Base-by-base conservation (phyloP, 1,140 invertebrate species). In the Papilio dardanus region DNA sequence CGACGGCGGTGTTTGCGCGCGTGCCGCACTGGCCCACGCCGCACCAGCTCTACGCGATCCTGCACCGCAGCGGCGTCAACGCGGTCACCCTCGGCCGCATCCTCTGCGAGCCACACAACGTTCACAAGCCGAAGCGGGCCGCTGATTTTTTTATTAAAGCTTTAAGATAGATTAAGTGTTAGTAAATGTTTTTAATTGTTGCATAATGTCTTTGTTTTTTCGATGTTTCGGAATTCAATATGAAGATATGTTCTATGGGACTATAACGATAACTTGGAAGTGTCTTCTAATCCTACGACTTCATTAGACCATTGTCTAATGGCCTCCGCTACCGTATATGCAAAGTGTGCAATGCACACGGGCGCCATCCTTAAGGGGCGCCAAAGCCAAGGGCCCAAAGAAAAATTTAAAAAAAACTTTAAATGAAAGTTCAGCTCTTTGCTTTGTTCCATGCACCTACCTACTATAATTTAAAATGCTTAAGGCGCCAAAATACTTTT, bases 1-100 rank as follows among this genome's bases (percentile, higher is more conserved):
- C 77, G 6, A 75, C 79, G 12, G 81, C 79, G 3, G 74, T 75
- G 28, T 81, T 83, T 50, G 77, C 79, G 10, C 76, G 81, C 33
- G 75, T 74, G 6, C 79, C 79, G 37, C 79, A 79, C 75, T 81
- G 79, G 81, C 81, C 81, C 3, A 73, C 74, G 0, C 12, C 74
- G 6, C 14, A 74, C 19, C 76, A 81, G 21, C 50, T 83, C 5
- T 75, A 77, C 54, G 81, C 77, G 5, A 76, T 81, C 8, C 46
- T 81, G 4, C 77, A 81, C 31, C 76, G 79, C 58, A 77, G 74
- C 62, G 79, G 81, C 10, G 75, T 79, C n/a, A 33, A 62, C 10
- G 54, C 62, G 16, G 24, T 75, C 3, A 76, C 79, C 1, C 24
- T 76, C 19, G 79, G 74, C 16, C 71, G 75, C n/a, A 37, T 76